Evolutionary conservation across 1,140 invertebrate genomes (phyloP).

Genomic region (Antheraea mylitta): DNA sequence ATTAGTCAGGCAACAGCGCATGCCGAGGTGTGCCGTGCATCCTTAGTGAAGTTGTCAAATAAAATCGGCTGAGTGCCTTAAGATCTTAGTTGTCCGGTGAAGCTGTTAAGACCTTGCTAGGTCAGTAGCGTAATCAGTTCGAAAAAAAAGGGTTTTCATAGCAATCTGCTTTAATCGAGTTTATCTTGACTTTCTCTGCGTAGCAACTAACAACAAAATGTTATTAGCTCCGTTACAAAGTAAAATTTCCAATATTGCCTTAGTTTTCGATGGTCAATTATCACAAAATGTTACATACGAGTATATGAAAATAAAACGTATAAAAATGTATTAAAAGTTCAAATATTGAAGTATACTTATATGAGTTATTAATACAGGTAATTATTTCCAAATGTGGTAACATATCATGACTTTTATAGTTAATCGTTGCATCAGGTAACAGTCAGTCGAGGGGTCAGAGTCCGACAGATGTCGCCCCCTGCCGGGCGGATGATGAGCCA

Average conservation of each 20-base stretch:
- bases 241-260: too few species aligned
- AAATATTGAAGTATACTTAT: neutral
- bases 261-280: too few species aligned
- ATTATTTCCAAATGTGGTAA: neutral
- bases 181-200: neutral
- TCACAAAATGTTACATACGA: too few species aligned
- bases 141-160: neutral
- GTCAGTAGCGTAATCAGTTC: too few species aligned
- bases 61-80: too few species aligned
- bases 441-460: slow-evolving; percentile 30
- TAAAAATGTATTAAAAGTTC: too few species aligned
- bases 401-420: slow-evolving; percentile 1
- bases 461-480: slow-evolving; percentile 62
- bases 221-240: neutral
- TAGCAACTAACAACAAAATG: neutral
- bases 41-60: too few species aligned
- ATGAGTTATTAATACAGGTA: neutral
- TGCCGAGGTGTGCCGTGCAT: too few species aligned
- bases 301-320: too few species aligned
- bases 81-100: too few species aligned
- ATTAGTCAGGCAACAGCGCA: too few species aligned
- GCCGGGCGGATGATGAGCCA: slow-evolving; percentile 50
- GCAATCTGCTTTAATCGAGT: neutral
- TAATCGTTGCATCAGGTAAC: slow-evolving; percentile 32
- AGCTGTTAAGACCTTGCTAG: too few species aligned